Conservation (phyloP, 1,140 invertebrate genomes). For the Neodiprion lecontei region DNA sequence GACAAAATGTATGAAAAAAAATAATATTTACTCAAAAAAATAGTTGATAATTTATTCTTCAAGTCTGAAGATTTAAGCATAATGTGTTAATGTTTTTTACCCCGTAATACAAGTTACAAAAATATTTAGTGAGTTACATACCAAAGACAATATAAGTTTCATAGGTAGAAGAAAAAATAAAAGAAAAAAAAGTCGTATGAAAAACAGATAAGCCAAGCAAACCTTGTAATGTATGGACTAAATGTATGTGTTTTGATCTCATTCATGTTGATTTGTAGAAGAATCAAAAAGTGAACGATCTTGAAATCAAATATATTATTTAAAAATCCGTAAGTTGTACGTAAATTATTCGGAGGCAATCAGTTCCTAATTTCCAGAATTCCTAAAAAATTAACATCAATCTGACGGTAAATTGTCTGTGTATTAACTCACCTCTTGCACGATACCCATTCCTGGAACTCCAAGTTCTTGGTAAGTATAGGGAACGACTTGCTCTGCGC, state of each 20-base stretch:
- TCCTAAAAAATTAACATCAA: neutral
- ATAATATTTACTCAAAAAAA: no score
- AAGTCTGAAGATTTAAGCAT: no score
- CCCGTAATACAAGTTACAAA: no score
- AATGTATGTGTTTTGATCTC: neutral
- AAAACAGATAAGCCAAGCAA: neutral
- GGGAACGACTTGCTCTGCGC: constrained; percentile 35
- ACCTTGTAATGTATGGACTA: neutral
- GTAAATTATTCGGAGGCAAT: neutral
- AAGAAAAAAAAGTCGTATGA: neutral
- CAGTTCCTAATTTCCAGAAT: neutral
- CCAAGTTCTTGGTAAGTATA: constrained; percentile 48
- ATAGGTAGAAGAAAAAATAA: no score
- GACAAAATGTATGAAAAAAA: neutral
- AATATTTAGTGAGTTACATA: neutral
- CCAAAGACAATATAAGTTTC: no score
- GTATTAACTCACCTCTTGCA: constrained; percentile 49
- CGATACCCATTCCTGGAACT: constrained; percentile 40
- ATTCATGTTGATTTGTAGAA: neutral
- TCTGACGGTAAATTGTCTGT: neutral
- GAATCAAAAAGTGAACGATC: neutral
- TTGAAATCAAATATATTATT: neutral
- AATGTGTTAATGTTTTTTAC: no score
- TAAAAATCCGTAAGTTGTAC: neutral
- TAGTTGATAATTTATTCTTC: no score